Evolutionary conservation across 2,888 invertebrate genomes (phyloP).

Genomic region (Spilosoma lubricipeda): DNA sequence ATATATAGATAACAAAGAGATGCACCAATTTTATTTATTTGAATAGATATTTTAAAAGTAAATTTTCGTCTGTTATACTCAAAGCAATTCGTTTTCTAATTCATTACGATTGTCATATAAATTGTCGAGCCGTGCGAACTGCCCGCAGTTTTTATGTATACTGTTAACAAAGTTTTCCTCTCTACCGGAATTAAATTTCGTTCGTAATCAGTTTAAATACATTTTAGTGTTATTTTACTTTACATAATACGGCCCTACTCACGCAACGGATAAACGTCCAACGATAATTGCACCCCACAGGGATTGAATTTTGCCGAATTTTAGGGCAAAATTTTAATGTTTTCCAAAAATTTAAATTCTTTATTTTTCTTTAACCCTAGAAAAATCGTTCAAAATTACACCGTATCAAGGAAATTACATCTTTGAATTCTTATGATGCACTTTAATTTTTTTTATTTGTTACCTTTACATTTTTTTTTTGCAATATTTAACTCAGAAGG

Average conservation of each 20-base stretch:
- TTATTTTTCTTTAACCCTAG: neutral
- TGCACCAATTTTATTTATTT: too few relatives aligned
- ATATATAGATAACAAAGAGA: too few relatives aligned
- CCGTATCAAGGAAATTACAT: neutral
- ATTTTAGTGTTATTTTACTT: slow-evolving; percentile 10
- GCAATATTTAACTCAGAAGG: slow-evolving; percentile 6
- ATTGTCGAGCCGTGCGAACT: neutral
- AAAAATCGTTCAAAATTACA: neutral
- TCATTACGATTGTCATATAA: neutral
- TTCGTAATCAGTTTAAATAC: slow-evolving; percentile 12
- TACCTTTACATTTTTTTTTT: too few relatives aligned
- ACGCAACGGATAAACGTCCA: slow-evolving; percentile 7
- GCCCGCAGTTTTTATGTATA: neutral
- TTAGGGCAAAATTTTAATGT: neutral
- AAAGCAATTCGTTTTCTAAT: neutral
- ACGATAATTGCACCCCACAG: slow-evolving; percentile 27
- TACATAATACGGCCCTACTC: neutral
- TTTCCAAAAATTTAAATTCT: too few relatives aligned
- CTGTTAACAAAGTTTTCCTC: neutral
- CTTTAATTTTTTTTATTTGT: too few relatives aligned
- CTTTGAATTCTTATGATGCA: neutral
- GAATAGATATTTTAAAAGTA: neutral
- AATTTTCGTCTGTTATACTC: neutral
- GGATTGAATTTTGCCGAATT: slow-evolving; percentile 25
- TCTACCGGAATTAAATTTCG: slow-evolving; percentile 1